Evolutionary conservation across 2,888 invertebrate species (phyloP).

Genomic region (Acanthopleura granulata): DNA sequence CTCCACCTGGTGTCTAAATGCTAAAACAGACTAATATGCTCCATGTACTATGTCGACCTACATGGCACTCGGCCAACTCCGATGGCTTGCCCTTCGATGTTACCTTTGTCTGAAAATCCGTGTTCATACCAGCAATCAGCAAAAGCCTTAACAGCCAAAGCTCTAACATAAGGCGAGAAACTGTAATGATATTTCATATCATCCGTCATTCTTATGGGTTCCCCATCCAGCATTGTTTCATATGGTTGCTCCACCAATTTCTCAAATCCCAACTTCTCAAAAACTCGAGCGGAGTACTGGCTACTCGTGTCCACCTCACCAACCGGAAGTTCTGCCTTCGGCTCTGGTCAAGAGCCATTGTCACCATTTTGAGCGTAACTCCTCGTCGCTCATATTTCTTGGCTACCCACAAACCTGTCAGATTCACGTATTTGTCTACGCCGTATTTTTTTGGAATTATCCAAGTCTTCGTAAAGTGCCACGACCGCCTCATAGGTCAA

Average conservation of each 20-base stretch:
- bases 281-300: not conserved
- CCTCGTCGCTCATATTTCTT: not conserved
- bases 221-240: not conserved
- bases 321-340: not conserved
- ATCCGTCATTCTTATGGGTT: not conserved
- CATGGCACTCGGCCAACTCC: too few species aligned
- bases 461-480: not conserved
- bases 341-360: not conserved
- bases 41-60: too few species aligned
- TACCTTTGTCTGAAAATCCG: too few species aligned
- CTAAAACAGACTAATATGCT: too few species aligned
- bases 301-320: not conserved
- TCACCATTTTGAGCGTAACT: not conserved
- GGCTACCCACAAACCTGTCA: not conserved
- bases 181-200: not conserved
- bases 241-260: not conserved
- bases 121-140: too few species aligned
- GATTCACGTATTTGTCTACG: not conserved
- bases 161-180: not conserved
- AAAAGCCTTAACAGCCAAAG: not conserved
- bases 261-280: conserved; percentile 5
- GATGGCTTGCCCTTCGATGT: too few species aligned
- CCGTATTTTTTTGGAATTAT: not conserved
- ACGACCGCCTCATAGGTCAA: not conserved
- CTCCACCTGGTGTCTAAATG: too few species aligned